A percentile compares a stretch with the other conserved stretches of the same genome.
These are phyloP conservation scores for Athene cunicularia DNA, from an alignment of 2,113 vertebrate genomes.

Conservation along the genomic window DNA sequence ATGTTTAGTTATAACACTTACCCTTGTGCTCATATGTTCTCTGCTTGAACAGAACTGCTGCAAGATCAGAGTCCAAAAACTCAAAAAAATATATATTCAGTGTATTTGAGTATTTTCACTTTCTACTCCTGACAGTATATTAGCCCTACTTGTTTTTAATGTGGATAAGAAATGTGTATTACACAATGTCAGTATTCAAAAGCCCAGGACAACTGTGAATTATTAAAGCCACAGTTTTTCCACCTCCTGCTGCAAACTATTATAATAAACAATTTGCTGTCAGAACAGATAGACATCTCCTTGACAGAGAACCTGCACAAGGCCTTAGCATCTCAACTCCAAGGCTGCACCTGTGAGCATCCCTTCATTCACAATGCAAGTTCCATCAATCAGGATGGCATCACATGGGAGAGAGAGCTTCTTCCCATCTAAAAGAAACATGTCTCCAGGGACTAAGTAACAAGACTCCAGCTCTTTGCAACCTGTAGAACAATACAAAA, in stretches of 20 bases:
- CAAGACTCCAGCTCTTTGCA: slow-evolving; percentile 58
- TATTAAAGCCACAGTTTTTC: not conserved
- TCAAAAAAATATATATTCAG: not conserved
- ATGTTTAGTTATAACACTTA: not conserved
- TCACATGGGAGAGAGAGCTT: slow-evolving; percentile 63
- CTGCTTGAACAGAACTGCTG: not conserved
- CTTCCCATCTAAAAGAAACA: slow-evolving; percentile 60
- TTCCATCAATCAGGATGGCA: slow-evolving; percentile 71
- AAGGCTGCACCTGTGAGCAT: slow-evolving; percentile 73
- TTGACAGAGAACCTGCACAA: not conserved
- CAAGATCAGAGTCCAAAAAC: not conserved
- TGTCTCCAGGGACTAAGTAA: slow-evolving; percentile 67
- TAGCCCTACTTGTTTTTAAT: not conserved
- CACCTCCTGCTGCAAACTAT: not conserved
- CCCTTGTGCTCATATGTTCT: not conserved
- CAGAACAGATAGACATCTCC: not conserved
- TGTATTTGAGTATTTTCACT: not conserved
- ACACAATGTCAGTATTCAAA: not conserved
- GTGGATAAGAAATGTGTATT: slow-evolving; percentile 4
- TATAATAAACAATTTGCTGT: slow-evolving; percentile 18
- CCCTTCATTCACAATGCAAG: slow-evolving; percentile 73
- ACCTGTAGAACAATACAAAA: slow-evolving; percentile 32
- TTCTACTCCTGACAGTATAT: not conserved
- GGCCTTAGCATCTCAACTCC: not conserved
- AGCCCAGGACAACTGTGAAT: not conserved